A percentile compares a stretch with the other conserved stretches of the same genome.
These are phyloP conservation scores for Scophthalmus maximus DNA, from an alignment of 2,113 vertebrate genomes.

Conservation along the genomic window DNA sequence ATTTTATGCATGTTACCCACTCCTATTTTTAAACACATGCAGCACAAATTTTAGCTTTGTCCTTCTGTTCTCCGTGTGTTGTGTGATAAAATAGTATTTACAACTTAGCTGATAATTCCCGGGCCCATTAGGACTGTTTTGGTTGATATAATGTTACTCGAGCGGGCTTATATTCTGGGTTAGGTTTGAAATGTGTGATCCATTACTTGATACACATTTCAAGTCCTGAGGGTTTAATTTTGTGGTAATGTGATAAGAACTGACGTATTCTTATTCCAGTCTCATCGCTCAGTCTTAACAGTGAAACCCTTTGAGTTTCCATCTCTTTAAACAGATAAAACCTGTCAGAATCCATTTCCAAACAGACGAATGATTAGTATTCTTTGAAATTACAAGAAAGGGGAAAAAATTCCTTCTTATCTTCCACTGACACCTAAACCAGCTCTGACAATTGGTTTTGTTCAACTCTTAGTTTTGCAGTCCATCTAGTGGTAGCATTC, in stretches of 20 bases:
- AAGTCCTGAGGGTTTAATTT: constrained; percentile 40
- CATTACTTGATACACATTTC: constrained; percentile 50
- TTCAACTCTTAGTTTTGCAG: constrained; percentile 48
- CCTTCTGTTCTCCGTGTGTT: background rate
- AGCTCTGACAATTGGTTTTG: constrained; percentile 27
- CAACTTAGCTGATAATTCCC: constrained; percentile 31
- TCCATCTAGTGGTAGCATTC: constrained; percentile 61
- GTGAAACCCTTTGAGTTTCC: constrained; percentile 25
- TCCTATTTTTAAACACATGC: background rate
- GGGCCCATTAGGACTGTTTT: constrained; percentile 51
- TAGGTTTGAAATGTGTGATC: constrained; percentile 35
- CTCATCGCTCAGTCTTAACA: constrained; percentile 28
- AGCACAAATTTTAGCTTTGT: background rate
- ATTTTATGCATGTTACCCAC: background rate
- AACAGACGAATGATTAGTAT: constrained; percentile 35
- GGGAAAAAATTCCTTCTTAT: constrained; percentile 18
- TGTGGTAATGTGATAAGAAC: constrained; percentile 42
- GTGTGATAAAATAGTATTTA: constrained; percentile 44
- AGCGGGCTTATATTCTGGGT: constrained; percentile 3
- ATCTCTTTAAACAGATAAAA: constrained; percentile 44
- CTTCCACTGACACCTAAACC: constrained; percentile 26
- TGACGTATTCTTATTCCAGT: constrained; percentile 36
- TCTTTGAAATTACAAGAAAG: constrained; percentile 35
- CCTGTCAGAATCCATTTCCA: constrained; percentile 24
- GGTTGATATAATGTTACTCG: constrained; percentile 30